These are phyloP conservation scores for Poeciliopsis occidentalis DNA, from an alignment of 2,113 vertebrate genomes.

Conservation along the genomic window DNA sequence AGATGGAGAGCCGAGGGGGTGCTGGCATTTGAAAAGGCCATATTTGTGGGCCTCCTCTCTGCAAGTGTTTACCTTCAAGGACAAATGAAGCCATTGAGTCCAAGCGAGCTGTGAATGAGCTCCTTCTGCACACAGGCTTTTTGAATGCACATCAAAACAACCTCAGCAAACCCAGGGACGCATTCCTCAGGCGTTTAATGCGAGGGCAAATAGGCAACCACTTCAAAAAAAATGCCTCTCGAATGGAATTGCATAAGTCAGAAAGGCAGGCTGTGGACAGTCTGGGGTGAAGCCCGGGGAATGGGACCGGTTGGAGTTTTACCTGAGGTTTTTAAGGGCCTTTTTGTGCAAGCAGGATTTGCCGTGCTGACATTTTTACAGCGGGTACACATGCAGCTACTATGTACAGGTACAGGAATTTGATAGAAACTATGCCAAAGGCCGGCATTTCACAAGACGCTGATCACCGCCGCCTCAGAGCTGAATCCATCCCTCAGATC, in stretches of 20 bases:
- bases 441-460: conserved; percentile 11
- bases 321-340: conserved; percentile 43
- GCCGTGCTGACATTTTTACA: conserved; percentile 52
- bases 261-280: conserved; percentile 23
- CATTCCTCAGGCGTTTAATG: conserved; percentile 82
- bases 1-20: conserved; percentile 74
- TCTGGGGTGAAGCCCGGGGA: conserved; percentile 45
- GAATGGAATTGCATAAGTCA: conserved; percentile 74
- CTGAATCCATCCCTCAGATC: conserved; percentile 22
- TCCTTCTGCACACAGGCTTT: conserved; percentile 75
- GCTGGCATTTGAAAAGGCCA: conserved; percentile 75
- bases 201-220: conserved; percentile 80
- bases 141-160: conserved; percentile 82
- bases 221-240: conserved; percentile 81
- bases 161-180: conserved; percentile 76
- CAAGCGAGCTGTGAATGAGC: conserved; percentile 77
- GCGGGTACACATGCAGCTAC: conserved; percentile 23
- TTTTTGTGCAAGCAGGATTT: conserved; percentile 47
- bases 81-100: conserved; percentile 80
- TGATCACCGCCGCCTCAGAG: conserved; percentile 34
- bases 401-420: conserved; percentile 35
- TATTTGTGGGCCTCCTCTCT: conserved; percentile 77
- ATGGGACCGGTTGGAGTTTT: conserved; percentile 43
- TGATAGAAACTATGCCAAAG: conserved; percentile 14
- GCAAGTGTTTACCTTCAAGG: conserved; percentile 77